Percentiles rank a stretch among this genome's conserved stretches.
These are phyloP conservation scores for Oryzias celebensis DNA, from an alignment of 2,113 vertebrate genomes.

Conservation along the genomic window DNA sequence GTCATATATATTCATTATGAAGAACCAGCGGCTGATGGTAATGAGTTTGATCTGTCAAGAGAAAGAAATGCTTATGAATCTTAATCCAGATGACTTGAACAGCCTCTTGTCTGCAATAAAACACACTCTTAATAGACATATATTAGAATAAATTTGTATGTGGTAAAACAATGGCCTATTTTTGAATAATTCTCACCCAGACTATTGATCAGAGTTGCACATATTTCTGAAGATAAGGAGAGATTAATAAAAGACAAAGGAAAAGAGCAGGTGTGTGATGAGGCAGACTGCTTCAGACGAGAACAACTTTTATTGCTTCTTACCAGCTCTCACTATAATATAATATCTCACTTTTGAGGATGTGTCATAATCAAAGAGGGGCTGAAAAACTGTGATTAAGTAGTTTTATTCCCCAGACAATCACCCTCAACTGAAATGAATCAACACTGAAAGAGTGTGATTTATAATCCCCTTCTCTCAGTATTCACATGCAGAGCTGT, in stretches of 20 bases:
- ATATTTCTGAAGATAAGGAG: neutral
- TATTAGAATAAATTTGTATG: constrained; percentile 29
- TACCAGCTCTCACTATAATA: constrained; percentile 32
- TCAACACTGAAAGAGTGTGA: constrained; percentile 42
- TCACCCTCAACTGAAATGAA: constrained; percentile 54
- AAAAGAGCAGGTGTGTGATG: constrained; percentile 4
- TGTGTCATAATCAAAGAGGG: constrained; percentile 53
- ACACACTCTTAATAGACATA: constrained; percentile 31
- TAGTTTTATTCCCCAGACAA: constrained; percentile 52
- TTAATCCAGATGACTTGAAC: constrained; percentile 57
- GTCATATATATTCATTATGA: constrained; percentile 68
- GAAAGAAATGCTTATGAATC: constrained; percentile 63
- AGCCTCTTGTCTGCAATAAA: constrained; percentile 47
- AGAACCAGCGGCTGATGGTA: constrained; percentile 60
- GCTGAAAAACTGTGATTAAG: constrained; percentile 53
- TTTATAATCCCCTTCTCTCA: constrained; percentile 50
- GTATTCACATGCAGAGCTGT: constrained; percentile 19
- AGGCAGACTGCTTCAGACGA: neutral
- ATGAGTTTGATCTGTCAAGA: constrained; percentile 67
- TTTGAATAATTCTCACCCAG: constrained; percentile 17
- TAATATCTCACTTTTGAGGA: constrained; percentile 36
- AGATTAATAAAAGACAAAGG: constrained; percentile 8
- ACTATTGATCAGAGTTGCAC: constrained; percentile 14
- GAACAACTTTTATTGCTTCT: constrained; percentile 15
- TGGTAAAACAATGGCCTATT: constrained; percentile 14